Percentiles rank a stretch among this genome's conserved stretches.
phyloP scores from a whole-genome alignment of 2,797 vertebrate species.

The Avahi laniger region DNA sequence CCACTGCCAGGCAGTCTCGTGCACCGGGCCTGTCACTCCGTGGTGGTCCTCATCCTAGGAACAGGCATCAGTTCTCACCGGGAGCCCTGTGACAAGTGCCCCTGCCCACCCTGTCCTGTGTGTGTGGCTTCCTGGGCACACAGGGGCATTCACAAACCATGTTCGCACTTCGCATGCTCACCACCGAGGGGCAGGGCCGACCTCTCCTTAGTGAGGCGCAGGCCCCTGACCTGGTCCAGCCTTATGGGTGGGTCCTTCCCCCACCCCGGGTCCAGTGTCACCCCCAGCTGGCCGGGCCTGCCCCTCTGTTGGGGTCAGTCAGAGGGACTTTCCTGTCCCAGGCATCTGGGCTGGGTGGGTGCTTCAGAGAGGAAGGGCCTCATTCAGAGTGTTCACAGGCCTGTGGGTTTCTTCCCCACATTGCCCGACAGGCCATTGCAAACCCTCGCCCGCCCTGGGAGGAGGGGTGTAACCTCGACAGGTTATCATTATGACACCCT shows the following conservation, averaged over 20 bases:
- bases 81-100: not conserved
- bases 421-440: rapidly evolving
- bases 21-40: not conserved
- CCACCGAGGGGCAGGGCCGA: not conserved
- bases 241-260: not conserved
- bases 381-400: not conserved
- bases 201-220: not conserved
- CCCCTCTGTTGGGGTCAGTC: not conserved
- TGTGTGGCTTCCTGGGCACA: rapidly evolving
- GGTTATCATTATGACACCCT: not conserved
- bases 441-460: not conserved
- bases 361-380: not conserved
- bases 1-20: not conserved
- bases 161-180: too few species aligned
- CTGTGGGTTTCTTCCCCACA: not conserved
- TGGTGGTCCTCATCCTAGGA: not conserved
- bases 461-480: not conserved
- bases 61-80: not conserved
- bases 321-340: not conserved
- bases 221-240: not conserved
- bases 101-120: not conserved
- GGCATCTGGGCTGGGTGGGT: not conserved
- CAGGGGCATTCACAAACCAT: not conserved
- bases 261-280: not conserved
- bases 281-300: not conserved